Percentiles rank a stretch among this genome's conserved stretches.
Conservation (phyloP, 2,888 invertebrate genomes). For the Sarcophaga caerulescens region DNA sequence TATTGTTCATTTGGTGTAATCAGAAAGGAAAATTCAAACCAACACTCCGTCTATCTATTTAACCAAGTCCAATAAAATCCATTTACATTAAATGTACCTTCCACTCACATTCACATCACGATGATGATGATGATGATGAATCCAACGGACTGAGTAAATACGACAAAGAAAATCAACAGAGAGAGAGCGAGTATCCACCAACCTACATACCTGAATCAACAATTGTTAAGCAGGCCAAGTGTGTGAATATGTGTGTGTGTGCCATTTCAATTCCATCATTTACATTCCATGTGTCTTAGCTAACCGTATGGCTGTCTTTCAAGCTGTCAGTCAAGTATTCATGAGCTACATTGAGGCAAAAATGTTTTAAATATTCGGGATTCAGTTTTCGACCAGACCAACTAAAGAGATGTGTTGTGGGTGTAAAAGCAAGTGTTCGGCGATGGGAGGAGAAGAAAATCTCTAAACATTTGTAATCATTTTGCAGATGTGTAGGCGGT, state of each 20-base stretch:
- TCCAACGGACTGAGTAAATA: too few relatives aligned
- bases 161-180: too few relatives aligned
- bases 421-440: neutral
- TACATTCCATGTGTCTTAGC: slow-evolving; percentile 2
- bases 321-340: neutral
- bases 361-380: neutral
- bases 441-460: neutral
- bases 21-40: too few relatives aligned
- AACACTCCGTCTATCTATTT: neutral
- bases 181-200: too few relatives aligned
- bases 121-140: too few relatives aligned
- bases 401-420: too few relatives aligned
- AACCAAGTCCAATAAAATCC: slow-evolving; percentile 36
- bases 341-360: neutral
- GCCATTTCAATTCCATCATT: slow-evolving; percentile 26
- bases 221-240: too few relatives aligned
- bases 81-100: slow-evolving; percentile 25
- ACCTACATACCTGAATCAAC: too few relatives aligned
- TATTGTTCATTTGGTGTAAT: too few relatives aligned
- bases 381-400: too few relatives aligned
- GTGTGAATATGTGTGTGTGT: too few relatives aligned
- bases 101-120: neutral
- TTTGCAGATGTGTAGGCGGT: neutral
- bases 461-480: neutral
- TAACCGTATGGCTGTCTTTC: neutral